Evolutionary conservation across 2,797 vertebrate genomes (phyloP), one percentile per base, ranked within the genome.

Genomic region (Peromyscus eremicus): DNA sequence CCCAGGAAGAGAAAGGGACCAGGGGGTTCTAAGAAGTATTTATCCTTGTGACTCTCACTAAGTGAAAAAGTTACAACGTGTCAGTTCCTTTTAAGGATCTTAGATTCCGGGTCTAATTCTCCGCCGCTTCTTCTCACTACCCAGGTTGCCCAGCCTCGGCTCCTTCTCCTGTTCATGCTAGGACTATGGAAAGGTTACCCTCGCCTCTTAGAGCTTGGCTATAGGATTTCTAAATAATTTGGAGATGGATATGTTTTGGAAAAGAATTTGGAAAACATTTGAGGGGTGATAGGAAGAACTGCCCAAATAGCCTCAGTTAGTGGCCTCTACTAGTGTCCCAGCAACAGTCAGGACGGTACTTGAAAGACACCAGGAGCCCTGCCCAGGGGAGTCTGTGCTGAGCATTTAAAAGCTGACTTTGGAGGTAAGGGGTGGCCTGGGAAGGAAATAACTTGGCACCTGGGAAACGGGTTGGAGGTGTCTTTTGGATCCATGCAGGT

Each of bases 211-310:
- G 43, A 91, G 43, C 27, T 34, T 60, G 23, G 10, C 75, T 34
- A 52, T 21, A 25, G 19, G 6, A 76, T 95, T 96, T 92, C 94
- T 75, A 62, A 76, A 52, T 91, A 82, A 94, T 88, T 27, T 89
- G 84, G 84, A 95, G 66, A 85, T 81, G 0, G 2, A 37, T 0
- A 1, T 80, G 71, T 92, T 97, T 96, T 49, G 75, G 87, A 19
- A 88, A 68, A 89, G 40, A 46, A 43, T 77, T 83, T 73, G n/a
- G 73, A 96, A 97, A 95, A 89, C 46, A 4, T 60, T 62, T 19
- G 43, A n/a, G 16, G 27, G 29, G 57, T 88, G 16, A 19, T 92
- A 60, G 71, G 77, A 76, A 91, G 57, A 46, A 34, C 10, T 77
- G 17, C 23, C 73, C 52, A 34, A 34, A 9, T 40, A 19, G 32